phyloP scores from a whole-genome alignment of 2,888 invertebrate genomes.

The Cynaeus angustus region DNA sequence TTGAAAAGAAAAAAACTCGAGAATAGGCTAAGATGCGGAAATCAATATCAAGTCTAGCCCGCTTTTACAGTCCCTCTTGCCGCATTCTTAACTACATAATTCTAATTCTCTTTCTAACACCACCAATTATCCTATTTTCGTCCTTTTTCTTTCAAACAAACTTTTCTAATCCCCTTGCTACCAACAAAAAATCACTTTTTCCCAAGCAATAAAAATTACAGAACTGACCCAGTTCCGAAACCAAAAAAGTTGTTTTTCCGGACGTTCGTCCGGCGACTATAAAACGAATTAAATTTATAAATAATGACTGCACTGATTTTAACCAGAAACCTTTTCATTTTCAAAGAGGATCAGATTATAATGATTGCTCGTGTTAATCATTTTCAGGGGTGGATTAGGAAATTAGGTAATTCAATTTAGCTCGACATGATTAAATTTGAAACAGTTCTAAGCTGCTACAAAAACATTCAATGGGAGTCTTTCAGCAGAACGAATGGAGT shows the following conservation, averaged over 20 bases:
- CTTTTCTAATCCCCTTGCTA: too few relatives aligned
- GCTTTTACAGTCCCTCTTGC: neutral
- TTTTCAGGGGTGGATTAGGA: conserved; percentile 8
- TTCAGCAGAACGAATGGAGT: neutral
- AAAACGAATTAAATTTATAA: conserved; percentile 4
- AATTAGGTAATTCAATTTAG: conserved; percentile 8
- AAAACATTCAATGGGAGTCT: neutral
- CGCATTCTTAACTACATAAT: neutral
- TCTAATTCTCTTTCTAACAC: neutral
- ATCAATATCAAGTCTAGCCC: conserved; percentile 58
- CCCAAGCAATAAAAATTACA: conserved; percentile 15
- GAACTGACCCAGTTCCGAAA: conserved; percentile 22
- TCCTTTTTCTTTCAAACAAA: too few relatives aligned
- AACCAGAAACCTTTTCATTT: neutral
- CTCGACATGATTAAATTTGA: conserved; percentile 4
- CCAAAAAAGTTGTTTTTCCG: conserved; percentile 33
- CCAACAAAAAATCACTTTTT: neutral
- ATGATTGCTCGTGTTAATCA: conserved; percentile 6
- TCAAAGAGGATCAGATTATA: conserved; percentile 1
- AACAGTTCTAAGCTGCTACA: neutral
- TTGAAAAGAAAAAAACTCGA: conserved; percentile 37
- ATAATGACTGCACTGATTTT: conserved; percentile 2
- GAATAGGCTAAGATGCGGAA: conserved; percentile 58
- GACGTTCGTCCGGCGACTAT: neutral
- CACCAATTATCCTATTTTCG: too few relatives aligned